Evolutionary conservation across 2,113 vertebrate genomes (phyloP), one percentile per base, ranked within the genome.

Genomic region (Fregata magnificens): DNA sequence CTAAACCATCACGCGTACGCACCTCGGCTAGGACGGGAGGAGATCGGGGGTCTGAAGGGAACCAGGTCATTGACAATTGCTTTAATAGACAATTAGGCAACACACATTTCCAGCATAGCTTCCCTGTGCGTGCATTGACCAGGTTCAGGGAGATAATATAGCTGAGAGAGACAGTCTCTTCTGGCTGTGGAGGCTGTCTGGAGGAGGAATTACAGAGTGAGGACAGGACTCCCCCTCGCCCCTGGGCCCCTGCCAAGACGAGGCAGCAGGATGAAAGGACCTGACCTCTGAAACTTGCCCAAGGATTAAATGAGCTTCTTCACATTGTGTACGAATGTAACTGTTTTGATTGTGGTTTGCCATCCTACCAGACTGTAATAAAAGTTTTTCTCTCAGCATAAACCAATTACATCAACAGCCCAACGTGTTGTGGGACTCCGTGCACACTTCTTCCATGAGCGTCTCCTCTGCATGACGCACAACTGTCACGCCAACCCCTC

Each of bases 291-390:
- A 67, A 91, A 94, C 38, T 91, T 58, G 91, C 74, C 81, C 19
- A 21, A 80, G 84, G 93, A 93, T 95, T 94, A 95, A 91, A 87
- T 18, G 31, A 95, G 91, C 84, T 94, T 85, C 70, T 94, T 93
- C 82, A 96, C 59, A 86, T 91, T 42, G 55, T 52, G 59, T 90
- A 91, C 50, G 0, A 94, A 94, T 45, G 38, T 32, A 80, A 90
- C 87, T 93, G 87, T 94, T 97, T 92, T 91, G 66, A 90, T 86
- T 97, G 89, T 74, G 89, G 95, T 84, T 89, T 95, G 71, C 83
- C 19, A 19, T 89, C 53, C 77, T 81, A 66, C 42, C 14, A 73
- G 52, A 63, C 34, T 52, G 65, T 59, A 92, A 32, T 31, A 90
- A 28, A 58, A 93, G 45, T 50, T 93, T 55, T 91, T 88, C 42